Evolutionary conservation across 2,113 vertebrate species (phyloP), one percentile per base, ranked within the genome.

Genomic region (Chamaetylas fuelleborni): DNA sequence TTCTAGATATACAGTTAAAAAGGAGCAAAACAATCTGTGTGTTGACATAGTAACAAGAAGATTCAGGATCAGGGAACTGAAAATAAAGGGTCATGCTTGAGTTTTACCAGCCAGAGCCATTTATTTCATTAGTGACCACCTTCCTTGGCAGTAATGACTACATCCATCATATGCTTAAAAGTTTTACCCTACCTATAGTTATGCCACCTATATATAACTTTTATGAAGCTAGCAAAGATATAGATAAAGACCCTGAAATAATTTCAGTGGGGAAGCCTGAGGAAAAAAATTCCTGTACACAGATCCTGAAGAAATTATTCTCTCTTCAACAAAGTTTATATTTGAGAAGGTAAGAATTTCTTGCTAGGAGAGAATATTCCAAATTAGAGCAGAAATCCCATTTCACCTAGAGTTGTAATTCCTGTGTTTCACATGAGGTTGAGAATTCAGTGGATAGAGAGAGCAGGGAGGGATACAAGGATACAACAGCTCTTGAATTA

Each of bases 351-450:
- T 23, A 54, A 64, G 11, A 66, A 51, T 58, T 86, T 84, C 66
- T 70, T 38, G 12, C 61, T 69, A 50, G 45, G 20, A 48, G 9
- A 90, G 12, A 89, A 79, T 8, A 28, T 12, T 67, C 56, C 36
- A 82, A 88, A 89, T 81, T 19, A 76, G 13, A 90, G 81, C n/a
- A 87, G 51, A 94, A 85, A 87, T 42, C 23, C 17, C 33, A 34
- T 54, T 28, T 92, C 43, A 76, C 24, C 73, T 73, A 50, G 51
- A 91, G 56, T 4, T 34, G 24, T 14, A 83, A 50, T 71, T 81
- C 48, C 61, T 53, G 20, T 79, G 40, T 94, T 94, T 89, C 72
- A 94, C 81, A 77, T 8, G n/a, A 94, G 72, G 51, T n/a, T 93
- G 53, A 66, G 69, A 54, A 62, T n/a, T 58, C 65, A 88, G 60